These are phyloP conservation scores for Dermatemys mawii DNA, from an alignment of 2,113 vertebrate species.

Conservation along the genomic window DNA sequence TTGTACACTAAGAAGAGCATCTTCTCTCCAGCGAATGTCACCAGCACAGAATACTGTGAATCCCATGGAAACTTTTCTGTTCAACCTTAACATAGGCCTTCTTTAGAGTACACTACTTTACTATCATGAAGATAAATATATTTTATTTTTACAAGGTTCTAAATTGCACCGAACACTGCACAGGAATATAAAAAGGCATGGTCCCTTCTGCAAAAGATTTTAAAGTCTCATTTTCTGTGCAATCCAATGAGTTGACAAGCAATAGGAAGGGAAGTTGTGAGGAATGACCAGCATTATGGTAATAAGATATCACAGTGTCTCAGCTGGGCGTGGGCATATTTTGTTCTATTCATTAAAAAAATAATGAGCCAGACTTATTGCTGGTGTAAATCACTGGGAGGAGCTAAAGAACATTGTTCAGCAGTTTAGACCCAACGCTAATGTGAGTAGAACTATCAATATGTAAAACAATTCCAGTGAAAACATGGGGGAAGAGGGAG, in stretches of 20 bases:
- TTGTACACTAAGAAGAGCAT: not conserved
- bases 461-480: not conserved
- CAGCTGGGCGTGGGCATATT: accelerated
- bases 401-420: not conserved
- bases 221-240: not conserved
- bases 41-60: not conserved
- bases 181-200: not conserved
- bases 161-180: not conserved
- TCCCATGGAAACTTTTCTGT: not conserved
- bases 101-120: not conserved
- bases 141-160: not conserved
- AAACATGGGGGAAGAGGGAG: not conserved
- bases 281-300: not conserved
- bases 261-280: not conserved
- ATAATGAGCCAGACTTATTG: not conserved
- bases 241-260: not conserved
- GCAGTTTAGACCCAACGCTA: not conserved
- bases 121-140: accelerated
- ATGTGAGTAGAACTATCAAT: not conserved
- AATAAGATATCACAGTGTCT: not conserved
- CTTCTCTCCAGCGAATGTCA: not conserved
- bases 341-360: not conserved
- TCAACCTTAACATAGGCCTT: not conserved
- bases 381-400: not conserved
- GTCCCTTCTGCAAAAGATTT: not conserved